Conservation (phyloP, 2,888 invertebrate genomes). For the Muschampia plurimacula region DNA sequence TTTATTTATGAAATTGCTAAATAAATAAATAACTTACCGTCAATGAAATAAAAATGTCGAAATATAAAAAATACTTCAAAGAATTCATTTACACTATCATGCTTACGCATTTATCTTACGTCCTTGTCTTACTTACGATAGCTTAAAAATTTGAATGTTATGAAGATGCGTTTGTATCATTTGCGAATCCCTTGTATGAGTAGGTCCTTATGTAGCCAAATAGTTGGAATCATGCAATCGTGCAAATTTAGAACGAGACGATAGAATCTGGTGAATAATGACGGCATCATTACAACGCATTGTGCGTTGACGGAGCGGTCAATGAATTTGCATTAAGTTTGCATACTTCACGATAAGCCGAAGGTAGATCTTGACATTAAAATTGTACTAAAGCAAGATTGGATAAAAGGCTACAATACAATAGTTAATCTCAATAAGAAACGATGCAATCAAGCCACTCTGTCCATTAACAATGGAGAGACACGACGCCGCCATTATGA, state of each 20-base stretch:
- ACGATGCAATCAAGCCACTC: constrained; percentile 32
- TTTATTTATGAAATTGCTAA: too few relatives aligned
- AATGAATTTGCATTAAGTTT: neutral
- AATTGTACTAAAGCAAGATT: neutral
- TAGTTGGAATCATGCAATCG: constrained; percentile 1
- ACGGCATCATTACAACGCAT: neutral
- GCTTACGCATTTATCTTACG: neutral
- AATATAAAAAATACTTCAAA: too few relatives aligned
- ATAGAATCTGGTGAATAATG: neutral
- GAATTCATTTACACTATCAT: too few relatives aligned
- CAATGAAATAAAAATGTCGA: too few relatives aligned
- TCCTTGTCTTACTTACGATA: neutral
- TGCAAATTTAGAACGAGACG: neutral
- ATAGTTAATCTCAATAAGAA: constrained; percentile 28
- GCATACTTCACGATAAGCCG: neutral
- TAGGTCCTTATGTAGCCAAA: neutral
- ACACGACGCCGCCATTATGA: constrained; percentile 27
- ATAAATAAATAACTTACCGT: too few relatives aligned
- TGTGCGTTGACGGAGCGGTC: neutral
- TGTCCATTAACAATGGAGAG: constrained; percentile 25
- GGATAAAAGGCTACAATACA: constrained; percentile 9
- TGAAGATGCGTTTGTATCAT: neutral
- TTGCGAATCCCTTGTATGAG: neutral
- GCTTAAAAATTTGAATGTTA: neutral
- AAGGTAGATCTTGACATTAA: constrained; percentile 5